A percentile compares a stretch with the other conserved stretches of the same genome.
phyloP scores from a whole-genome alignment of 1,140 invertebrate species.

The Leptinotarsa undecemlineata region DNA sequence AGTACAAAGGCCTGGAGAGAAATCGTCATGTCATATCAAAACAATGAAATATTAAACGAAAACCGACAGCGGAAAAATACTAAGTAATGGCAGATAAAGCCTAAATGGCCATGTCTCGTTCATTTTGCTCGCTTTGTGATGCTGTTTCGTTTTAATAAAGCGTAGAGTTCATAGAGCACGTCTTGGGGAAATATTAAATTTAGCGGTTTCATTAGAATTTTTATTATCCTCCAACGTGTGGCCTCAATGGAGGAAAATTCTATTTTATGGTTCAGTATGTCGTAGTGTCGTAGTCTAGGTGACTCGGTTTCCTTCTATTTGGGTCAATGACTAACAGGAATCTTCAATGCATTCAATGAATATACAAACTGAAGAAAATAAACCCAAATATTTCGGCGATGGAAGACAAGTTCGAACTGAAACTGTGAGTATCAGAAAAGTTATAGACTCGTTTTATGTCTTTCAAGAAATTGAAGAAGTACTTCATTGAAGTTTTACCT shows the following conservation, averaged over 20 bases:
- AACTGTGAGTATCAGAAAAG: too few relatives aligned
- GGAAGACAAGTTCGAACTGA: too few relatives aligned
- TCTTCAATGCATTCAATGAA: not conserved
- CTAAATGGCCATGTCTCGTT: not conserved
- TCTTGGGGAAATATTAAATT: not conserved
- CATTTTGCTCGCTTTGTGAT: not conserved
- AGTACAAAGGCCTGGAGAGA: not conserved
- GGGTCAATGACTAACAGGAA: not conserved
- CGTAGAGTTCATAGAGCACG: not conserved
- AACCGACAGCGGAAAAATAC: not conserved
- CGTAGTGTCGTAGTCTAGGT: not conserved
- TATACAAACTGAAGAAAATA: not conserved
- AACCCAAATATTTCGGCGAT: not conserved
- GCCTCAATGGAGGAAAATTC: not conserved
- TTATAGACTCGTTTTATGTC: too few relatives aligned
- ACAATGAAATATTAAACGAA: not conserved
- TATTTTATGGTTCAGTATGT: not conserved
- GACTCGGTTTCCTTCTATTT: not conserved
- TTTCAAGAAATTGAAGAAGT: too few relatives aligned
- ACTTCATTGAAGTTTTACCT: too few relatives aligned
- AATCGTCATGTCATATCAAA: not conserved
- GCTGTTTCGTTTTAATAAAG: not conserved
- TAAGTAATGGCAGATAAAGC: not conserved
- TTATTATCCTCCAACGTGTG: not conserved
- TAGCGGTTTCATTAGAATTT: constrained; percentile 2